phyloP scores from a whole-genome alignment of 35 echinoderm and acorn worm species.

The Hemicentrotus pulcherrimus region DNA sequence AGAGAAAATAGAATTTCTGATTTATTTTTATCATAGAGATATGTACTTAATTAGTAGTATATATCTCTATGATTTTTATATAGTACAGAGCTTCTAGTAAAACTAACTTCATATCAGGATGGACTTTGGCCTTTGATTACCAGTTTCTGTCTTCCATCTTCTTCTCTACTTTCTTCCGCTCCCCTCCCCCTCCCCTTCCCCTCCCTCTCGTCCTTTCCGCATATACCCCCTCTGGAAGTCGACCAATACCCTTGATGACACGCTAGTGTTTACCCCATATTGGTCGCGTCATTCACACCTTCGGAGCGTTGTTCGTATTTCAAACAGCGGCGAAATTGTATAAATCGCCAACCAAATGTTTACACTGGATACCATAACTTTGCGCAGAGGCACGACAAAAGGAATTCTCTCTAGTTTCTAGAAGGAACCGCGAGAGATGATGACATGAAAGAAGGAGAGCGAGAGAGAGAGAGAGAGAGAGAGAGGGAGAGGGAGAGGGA shows the following conservation, averaged over 20 bases:
- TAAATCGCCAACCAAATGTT: constrained; percentile 48
- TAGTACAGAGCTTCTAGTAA: no score
- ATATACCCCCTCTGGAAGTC: background rate
- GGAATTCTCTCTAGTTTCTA: background rate
- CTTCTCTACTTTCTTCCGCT: background rate
- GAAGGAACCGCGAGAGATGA: background rate
- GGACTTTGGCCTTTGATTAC: no score
- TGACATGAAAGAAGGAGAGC: background rate
- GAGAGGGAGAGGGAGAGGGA: background rate
- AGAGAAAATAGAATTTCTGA: no score
- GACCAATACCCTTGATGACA: background rate
- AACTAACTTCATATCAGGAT: no score
- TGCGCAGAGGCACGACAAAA: constrained; percentile 42
- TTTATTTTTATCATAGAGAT: no score
- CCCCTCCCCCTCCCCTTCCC: background rate
- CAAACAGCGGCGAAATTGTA: constrained; percentile 41
- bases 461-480: background rate
- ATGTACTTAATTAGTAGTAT: no score
- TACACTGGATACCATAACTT: constrained; percentile 46
- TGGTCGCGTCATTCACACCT: constrained; percentile 31
- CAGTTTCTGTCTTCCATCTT: no score
- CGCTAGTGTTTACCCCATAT: background rate
- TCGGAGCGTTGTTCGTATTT: constrained; percentile 22
- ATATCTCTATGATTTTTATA: no score
- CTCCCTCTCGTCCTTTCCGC: background rate